These are phyloP conservation scores for Trichonephila inaurata DNA, from an alignment of 1,140 invertebrate species.

Conservation along the genomic window DNA sequence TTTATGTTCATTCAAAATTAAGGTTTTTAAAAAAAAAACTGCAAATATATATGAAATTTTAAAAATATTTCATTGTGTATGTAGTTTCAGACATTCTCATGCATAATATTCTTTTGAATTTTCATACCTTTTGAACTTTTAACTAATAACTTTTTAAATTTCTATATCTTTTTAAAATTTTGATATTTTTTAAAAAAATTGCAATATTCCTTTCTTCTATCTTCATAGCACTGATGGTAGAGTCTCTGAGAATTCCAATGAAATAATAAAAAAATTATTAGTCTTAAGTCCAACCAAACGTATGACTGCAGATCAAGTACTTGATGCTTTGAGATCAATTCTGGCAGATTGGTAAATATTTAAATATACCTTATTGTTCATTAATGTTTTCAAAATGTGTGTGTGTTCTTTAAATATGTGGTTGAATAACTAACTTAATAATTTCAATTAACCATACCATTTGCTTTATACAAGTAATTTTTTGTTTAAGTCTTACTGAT, in stretches of 20 bases:
- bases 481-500: too few relatives aligned
- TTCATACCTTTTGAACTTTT: not conserved
- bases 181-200: not conserved
- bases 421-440: too few relatives aligned
- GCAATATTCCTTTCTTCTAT: not conserved
- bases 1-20: too few relatives aligned
- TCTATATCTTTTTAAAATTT: too few relatives aligned
- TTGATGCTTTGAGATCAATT: conserved; percentile 82
- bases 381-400: too few relatives aligned
- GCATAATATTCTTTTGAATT: not conserved
- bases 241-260: conserved; percentile 83
- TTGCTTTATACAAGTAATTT: too few relatives aligned
- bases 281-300: conserved; percentile 84
- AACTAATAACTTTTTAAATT: not conserved
- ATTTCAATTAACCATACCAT: too few relatives aligned
- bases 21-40: too few relatives aligned
- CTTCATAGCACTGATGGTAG: conserved; percentile 82
- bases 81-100: too few relatives aligned
- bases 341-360: conserved; percentile 81
- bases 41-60: too few relatives aligned
- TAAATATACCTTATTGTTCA: conserved; percentile 75
- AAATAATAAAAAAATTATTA: conserved; percentile 84
- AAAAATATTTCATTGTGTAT: too few relatives aligned
- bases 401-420: too few relatives aligned
- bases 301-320: conserved; percentile 84